Percentiles rank a stretch among this genome's conserved stretches.
phyloP scores from a whole-genome alignment of 2,797 vertebrate species.

The Avahi laniger region DNA sequence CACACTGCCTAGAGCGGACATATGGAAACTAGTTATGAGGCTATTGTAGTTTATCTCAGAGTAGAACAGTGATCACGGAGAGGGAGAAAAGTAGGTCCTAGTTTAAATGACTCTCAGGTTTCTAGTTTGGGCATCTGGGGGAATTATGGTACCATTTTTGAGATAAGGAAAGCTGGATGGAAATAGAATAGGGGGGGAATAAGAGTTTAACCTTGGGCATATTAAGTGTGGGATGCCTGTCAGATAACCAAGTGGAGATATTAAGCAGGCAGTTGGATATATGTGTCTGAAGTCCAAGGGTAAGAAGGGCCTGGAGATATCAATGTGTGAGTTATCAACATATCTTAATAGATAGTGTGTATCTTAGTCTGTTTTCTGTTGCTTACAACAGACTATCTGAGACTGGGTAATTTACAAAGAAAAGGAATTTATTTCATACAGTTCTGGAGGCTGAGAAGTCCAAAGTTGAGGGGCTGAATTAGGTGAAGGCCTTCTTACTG shows the following conservation, averaged over 20 bases:
- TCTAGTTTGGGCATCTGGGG: background rate
- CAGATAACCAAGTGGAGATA: background rate
- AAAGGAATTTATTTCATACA: background rate
- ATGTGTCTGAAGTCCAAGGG: background rate
- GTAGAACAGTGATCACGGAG: background rate
- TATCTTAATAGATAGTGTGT: background rate
- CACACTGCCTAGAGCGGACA: background rate
- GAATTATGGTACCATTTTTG: background rate
- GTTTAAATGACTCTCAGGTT: background rate
- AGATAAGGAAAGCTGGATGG: background rate
- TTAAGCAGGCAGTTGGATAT: background rate
- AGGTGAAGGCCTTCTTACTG: background rate
- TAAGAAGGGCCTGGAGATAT: background rate
- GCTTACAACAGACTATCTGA: background rate
- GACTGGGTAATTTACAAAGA: background rate
- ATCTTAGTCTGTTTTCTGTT: background rate
- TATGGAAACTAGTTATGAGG: background rate
- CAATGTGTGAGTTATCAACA: background rate
- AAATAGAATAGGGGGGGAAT: background rate
- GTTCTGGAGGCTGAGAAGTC: background rate
- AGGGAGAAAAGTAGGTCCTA: background rate
- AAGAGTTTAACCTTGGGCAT: background rate
- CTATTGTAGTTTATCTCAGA: background rate
- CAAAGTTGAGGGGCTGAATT: background rate
- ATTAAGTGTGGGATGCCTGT: background rate